Conservation (phyloP, 2,888 invertebrate species). For the Coronaproctus castanopsis region DNA sequence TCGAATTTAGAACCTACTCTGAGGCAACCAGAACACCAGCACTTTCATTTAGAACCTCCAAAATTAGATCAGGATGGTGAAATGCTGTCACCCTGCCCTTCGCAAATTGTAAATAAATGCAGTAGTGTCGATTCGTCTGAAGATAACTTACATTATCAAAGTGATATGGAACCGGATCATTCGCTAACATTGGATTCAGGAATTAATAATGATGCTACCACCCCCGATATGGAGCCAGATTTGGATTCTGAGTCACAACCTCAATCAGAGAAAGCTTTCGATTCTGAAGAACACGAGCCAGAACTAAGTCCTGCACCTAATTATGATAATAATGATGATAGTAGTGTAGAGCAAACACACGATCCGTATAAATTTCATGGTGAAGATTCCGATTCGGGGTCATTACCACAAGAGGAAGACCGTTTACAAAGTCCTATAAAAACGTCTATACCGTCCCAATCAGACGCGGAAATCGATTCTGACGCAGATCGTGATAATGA, state of each 20-base stretch:
- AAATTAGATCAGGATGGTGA: neutral
- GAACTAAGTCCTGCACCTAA: neutral
- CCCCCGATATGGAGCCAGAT: neutral
- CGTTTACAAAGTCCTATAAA: neutral
- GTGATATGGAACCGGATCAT: neutral
- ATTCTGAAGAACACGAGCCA: neutral
- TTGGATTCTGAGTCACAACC: neutral
- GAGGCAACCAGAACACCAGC: neutral
- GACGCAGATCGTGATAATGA: conserved; percentile 1
- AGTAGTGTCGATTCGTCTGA: neutral
- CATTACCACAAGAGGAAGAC: neutral
- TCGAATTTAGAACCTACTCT: neutral
- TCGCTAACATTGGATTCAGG: neutral
- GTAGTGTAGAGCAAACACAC: neutral
- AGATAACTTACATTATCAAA: neutral
- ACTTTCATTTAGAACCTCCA: too few species aligned
- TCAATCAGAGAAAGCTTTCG: neutral
- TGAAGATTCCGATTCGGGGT: conserved; percentile 4
- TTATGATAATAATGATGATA: neutral
- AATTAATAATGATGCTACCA: neutral
- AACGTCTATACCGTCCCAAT: neutral
- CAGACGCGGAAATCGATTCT: neutral
- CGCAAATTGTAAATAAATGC: neutral
- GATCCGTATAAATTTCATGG: conserved; percentile 4
- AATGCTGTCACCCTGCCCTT: neutral